Percentiles rank a stretch among this genome's conserved stretches.
These are phyloP conservation scores for Porites australiensis DNA, from an alignment of 64 coral and sea anemone genomes.

Conservation along the genomic window DNA sequence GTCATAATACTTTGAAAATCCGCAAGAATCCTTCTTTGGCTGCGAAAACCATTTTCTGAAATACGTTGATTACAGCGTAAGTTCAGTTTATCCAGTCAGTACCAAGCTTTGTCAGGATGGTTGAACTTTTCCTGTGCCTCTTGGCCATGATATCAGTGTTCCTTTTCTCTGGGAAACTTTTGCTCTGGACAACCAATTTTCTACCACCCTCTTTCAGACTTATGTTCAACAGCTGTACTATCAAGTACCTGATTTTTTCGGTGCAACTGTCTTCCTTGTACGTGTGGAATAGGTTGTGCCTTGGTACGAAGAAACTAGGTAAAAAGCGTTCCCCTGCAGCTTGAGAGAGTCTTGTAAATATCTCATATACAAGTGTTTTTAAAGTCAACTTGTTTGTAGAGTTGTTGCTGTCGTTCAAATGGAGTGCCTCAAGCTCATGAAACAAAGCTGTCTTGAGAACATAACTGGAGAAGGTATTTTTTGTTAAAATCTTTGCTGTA, in stretches of 20 bases:
- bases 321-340: conserved; percentile 1
- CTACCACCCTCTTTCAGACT: conserved; percentile 38
- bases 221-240: conserved; percentile 17
- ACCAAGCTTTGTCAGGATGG: no score
- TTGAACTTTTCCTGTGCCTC: no score
- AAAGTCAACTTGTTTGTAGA: not conserved
- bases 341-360: conserved; percentile 22
- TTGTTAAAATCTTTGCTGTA: not conserved
- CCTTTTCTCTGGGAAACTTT: conserved; percentile 10
- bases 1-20: no score
- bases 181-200: conserved; percentile 1
- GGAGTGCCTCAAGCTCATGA: conserved; percentile 21
- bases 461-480: conserved; percentile 22
- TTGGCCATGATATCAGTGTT: conserved; percentile 1
- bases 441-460: conserved; percentile 41
- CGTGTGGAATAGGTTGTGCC: conserved; percentile 7
- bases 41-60: no score
- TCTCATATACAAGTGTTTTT: conserved; percentile 21
- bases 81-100: no score
- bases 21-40: no score
- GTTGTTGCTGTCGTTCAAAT: not conserved
- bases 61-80: no score
- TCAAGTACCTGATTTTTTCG: conserved; percentile 12
- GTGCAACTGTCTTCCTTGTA: not conserved
- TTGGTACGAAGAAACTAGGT: conserved; percentile 35